Base-by-base conservation (phyloP, 1,140 invertebrate species). In the Asobara japonica region DNA sequence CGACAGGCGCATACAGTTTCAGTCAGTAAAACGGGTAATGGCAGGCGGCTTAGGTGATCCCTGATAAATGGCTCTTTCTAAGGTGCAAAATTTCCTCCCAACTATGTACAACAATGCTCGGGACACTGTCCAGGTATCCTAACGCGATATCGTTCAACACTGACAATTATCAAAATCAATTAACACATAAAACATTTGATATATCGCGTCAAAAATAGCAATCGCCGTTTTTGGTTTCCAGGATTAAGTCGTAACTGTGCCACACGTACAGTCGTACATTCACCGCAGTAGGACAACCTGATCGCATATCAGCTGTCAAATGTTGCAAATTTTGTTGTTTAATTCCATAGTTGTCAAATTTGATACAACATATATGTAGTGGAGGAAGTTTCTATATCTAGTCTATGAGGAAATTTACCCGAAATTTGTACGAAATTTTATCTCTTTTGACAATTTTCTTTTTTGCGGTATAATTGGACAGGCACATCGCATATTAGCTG, bases 41-140 rank as follows among this genome's bases (percentile, higher is more conserved):
- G 80, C 78, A 81, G 80, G 79, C 76, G 74, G 76, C 61, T 71
- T 73, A 70, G 70, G 66, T 77, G 69, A 76, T 75, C 73, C 77
- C 79, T 80, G 76, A 83, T 80, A 80, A 80, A 87, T 86, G 84
- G 81, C 85, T 77, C 78, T 84, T 66, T 86, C 81, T 75, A 81
- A 85, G 73, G 84, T 84, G 80, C 82, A 82, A 74, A 82, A 85
- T 84, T 78, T 82, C 60, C 77, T 82, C 66, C 73, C 79, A 66
- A 83, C 84, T 78, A 79, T 83, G 77, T 71, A 75, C 72, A 85
- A 84, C 78, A 86, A 86, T 86, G 79, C 78, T 74, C 81, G 82
- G 75, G 69, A 79, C 64, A 73, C 78, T 82, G 75, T 74, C 75
- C 81, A 85, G 82, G 82, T 84, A 84, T 68, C 71, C 64, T 7